phyloP scores from a whole-genome alignment of 2,113 vertebrate species.

The Pelmatolapia mariae region DNA sequence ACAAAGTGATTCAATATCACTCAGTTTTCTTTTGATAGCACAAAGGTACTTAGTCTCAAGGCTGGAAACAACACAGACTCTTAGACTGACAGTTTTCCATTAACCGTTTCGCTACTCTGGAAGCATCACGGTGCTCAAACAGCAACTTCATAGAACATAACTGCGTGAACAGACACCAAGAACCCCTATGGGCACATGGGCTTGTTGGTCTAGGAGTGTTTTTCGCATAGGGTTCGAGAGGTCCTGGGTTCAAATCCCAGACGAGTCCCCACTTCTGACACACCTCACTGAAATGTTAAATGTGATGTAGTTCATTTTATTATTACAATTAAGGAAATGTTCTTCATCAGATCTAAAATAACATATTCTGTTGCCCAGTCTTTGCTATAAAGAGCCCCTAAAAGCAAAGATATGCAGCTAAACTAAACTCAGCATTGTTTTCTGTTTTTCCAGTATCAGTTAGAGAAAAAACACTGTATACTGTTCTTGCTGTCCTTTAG shows the following conservation, averaged over 20 bases:
- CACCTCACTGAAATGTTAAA: background rate
- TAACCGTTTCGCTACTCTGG: background rate
- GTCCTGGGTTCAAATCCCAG: constrained; percentile 79
- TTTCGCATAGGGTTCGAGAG: constrained; percentile 78
- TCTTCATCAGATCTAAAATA: background rate
- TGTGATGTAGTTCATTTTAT: background rate
- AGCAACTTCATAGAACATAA: background rate
- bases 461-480: accelerated
- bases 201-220: constrained; percentile 80
- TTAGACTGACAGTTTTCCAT: background rate
- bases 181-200: background rate
- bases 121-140: background rate
- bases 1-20: accelerated
- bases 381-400: background rate
- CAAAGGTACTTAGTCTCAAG: background rate
- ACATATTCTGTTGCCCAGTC: background rate
- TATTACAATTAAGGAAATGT: background rate
- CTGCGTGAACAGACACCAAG: background rate
- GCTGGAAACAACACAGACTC: background rate
- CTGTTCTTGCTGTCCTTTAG: background rate
- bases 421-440: background rate
- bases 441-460: background rate
- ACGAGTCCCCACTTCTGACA: constrained; percentile 60
- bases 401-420: background rate
- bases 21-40: background rate